Percentiles rank a stretch among this genome's conserved stretches.
phyloP scores from a whole-genome alignment of 1,140 invertebrate species.

The Euwallacea similis region DNA sequence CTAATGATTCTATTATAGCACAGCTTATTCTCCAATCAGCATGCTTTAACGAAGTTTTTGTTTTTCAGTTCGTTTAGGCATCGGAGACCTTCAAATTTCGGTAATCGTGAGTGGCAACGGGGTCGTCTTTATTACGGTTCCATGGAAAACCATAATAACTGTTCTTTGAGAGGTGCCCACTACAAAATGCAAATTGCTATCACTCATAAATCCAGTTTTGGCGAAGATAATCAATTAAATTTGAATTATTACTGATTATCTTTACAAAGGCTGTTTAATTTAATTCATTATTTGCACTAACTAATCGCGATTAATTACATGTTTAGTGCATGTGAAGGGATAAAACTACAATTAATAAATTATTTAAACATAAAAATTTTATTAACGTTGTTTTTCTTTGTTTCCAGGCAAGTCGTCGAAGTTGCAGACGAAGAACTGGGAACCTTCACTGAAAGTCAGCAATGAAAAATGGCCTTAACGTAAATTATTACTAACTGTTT shows the following conservation, averaged over 20 bases:
- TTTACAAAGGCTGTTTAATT: too few relatives aligned
- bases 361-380: too few relatives aligned
- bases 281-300: too few relatives aligned
- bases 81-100: conserved; percentile 6
- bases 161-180: conserved; percentile 18
- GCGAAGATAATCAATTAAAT: neutral
- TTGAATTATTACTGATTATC: too few relatives aligned
- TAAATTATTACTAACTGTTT: too few relatives aligned
- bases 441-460: conserved; percentile 34
- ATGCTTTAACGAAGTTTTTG: conserved; percentile 15
- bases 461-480: conserved; percentile 23
- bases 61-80: conserved; percentile 26
- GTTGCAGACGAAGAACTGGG: conserved; percentile 42
- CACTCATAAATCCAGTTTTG: conserved; percentile 7
- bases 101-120: neutral
- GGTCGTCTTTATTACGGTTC: conserved; percentile 23
- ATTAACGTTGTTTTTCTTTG: conserved; percentile 20
- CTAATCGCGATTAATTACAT: too few relatives aligned
- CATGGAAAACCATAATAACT: conserved; percentile 17
- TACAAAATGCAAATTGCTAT: neutral
- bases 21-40: too few relatives aligned
- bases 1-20: too few relatives aligned
- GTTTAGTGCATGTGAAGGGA: too few relatives aligned
- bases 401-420: conserved; percentile 39
- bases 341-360: too few relatives aligned